phyloP scores from a whole-genome alignment of 2,888 invertebrate species.

The Tiphia femorata region DNA sequence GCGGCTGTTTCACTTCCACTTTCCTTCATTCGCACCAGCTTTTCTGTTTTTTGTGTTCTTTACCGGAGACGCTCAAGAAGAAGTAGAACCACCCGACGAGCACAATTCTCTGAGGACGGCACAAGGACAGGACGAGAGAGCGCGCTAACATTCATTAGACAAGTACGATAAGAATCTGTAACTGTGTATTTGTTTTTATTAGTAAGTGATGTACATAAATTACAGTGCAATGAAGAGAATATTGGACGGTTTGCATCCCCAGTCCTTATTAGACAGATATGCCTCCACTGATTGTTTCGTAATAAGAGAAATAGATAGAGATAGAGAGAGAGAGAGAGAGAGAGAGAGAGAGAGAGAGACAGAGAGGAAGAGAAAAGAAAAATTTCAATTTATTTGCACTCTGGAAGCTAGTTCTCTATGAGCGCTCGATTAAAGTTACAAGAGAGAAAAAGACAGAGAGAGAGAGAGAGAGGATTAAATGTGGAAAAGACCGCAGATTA shows the following conservation, averaged over 20 bases:
- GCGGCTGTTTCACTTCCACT: too few species aligned
- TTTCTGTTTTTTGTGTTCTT: not conserved
- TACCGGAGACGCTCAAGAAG: not conserved
- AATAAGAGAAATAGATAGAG: not conserved
- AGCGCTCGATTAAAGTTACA: too few species aligned
- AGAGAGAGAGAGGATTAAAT: too few species aligned
- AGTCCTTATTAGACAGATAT: conserved; percentile 22
- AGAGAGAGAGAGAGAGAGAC: not conserved
- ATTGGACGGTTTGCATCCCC: conserved; percentile 53
- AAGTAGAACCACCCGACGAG: too few species aligned
- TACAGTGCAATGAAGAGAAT: conserved; percentile 61
- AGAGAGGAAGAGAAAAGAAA: not conserved
- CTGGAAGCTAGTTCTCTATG: too few species aligned
- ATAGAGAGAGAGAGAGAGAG: not conserved
- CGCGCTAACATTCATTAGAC: conserved; percentile 10
- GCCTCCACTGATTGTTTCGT: not conserved
- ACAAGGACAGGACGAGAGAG: conserved; percentile 10
- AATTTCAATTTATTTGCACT: not conserved
- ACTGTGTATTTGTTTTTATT: conserved; percentile 57
- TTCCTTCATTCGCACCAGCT: not conserved
- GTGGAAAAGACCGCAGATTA: too few species aligned
- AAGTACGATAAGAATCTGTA: conserved; percentile 29
- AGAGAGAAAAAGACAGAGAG: too few species aligned
- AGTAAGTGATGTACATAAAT: conserved; percentile 63
- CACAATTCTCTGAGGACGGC: too few species aligned